Evolutionary conservation across 2,797 vertebrate genomes (phyloP), one percentile per base, ranked within the genome.

Genomic region (Leontopithecus rosalia): DNA sequence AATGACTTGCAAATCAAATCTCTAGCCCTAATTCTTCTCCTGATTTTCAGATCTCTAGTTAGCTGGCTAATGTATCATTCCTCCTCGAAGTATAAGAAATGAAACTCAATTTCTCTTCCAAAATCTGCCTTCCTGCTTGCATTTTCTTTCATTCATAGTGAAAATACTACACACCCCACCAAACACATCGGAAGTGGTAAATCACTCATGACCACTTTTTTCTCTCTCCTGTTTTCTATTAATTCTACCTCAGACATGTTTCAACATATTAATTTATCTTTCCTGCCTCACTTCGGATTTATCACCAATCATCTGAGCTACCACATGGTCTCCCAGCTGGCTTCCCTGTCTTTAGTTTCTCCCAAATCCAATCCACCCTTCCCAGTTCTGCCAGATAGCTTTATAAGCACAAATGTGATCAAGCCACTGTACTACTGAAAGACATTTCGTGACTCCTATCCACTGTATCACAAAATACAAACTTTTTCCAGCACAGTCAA

Each of bases 401-500:
- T 73, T 80, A 94, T 80, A 55, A 84, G 85, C 22, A 73, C 26
- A 94, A 89, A 80, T 67, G 39, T 33, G 36, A 92, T 79, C 20
- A 94, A 94, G 30, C 43, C 36, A 55, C 36, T 80, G 7, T 57
- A 61, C 19, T 70, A 19, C 70, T 88, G 57, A 80, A 92, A 96
- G 81, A 58, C 19, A 70, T 81, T 85, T 64, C 11, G 81, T 57
- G 46, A 73, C 17, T 85, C 26, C 12, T 11, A 79, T 19, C 13
- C 52, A 94, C 52, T 75, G 64, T 48, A 94, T 61, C 43, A 79
- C 52, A 52, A 94, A 96, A 87, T 92, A 52, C 26, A 79, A 90
- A 67, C 48, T 73, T 61, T 79, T 46, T 41, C 87, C 87, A 77
- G n/a, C 39, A 88, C 41, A 39, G 24, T 75, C 55, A 61, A 91